Conservation (phyloP, 37 sponge, comb jelly and placozoan genomes). For the Halichondria panicea region DNA sequence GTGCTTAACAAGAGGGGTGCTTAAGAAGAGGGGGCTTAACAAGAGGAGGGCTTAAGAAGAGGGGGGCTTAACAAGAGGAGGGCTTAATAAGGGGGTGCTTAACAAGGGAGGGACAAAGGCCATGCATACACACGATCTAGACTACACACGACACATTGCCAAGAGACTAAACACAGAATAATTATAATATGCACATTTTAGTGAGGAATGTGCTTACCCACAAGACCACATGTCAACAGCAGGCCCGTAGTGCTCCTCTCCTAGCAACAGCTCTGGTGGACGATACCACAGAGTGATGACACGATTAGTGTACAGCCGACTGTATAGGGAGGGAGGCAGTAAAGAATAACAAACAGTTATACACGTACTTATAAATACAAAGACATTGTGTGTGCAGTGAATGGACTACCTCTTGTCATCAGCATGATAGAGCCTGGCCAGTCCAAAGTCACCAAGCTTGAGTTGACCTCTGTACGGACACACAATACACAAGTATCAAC, state of each 20-base stretch:
- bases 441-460: slow-evolving; percentile 94
- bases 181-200: neutral
- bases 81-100: neutral
- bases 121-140: too few species aligned
- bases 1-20: neutral
- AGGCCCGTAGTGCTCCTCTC: slow-evolving; percentile 96
- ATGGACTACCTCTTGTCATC: slow-evolving; percentile 70
- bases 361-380: neutral
- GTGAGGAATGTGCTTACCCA: slow-evolving; percentile 64
- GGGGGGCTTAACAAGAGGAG: neutral
- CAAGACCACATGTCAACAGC: slow-evolving; percentile 98
- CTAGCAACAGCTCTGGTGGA: slow-evolving; percentile 94
- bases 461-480: slow-evolving; percentile 78
- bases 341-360: neutral
- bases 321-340: neutral
- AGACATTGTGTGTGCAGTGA: neutral
- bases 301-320: slow-evolving; percentile 93
- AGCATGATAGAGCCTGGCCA: slow-evolving; percentile 85
- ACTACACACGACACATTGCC: too few species aligned
- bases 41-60: neutral
- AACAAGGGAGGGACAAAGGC: neutral
- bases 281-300: slow-evolving; percentile 99
- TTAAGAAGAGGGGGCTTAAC: neutral
- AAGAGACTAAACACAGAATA: too few species aligned
- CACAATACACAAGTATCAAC: neutral